These are phyloP conservation scores for Epinephelus moara DNA, from an alignment of 2,113 vertebrate species.

Conservation along the genomic window DNA sequence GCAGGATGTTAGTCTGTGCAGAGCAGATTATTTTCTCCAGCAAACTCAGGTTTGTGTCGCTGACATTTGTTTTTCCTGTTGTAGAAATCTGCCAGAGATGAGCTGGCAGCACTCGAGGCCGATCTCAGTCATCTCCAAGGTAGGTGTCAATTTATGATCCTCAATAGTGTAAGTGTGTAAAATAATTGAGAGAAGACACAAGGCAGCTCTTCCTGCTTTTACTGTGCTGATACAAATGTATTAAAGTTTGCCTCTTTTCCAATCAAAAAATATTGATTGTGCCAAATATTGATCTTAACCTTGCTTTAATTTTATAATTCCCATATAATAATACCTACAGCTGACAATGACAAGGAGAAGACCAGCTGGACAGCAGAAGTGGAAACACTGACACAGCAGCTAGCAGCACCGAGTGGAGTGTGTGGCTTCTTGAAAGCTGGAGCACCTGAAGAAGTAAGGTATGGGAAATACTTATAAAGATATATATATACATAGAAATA, in stretches of 20 bases:
- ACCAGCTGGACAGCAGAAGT: slow-evolving; percentile 41
- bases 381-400: slow-evolving; percentile 48
- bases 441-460: slow-evolving; percentile 45
- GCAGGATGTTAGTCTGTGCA: not conserved
- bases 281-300: not conserved
- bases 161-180: not conserved
- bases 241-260: not conserved
- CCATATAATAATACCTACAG: slow-evolving; percentile 55
- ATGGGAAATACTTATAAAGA: slow-evolving; percentile 1
- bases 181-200: not conserved
- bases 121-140: slow-evolving; percentile 39
- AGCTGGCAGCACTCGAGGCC: not conserved
- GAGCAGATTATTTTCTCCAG: not conserved
- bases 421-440: slow-evolving; percentile 72
- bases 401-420: slow-evolving; percentile 43
- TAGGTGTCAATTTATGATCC: slow-evolving; percentile 46
- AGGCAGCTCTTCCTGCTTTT: no score
- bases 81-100: slow-evolving; percentile 61
- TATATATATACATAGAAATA: no score
- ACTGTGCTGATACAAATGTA: not conserved
- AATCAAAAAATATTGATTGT: not conserved
- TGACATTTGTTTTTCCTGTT: slow-evolving; percentile 31
- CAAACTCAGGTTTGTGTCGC: slow-evolving; percentile 1
- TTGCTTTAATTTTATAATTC: not conserved
- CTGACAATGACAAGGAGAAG: slow-evolving; percentile 30